Evolutionary conservation across 2,113 vertebrate genomes (phyloP).

Genomic region (Lycocorax pyrrhopterus): DNA sequence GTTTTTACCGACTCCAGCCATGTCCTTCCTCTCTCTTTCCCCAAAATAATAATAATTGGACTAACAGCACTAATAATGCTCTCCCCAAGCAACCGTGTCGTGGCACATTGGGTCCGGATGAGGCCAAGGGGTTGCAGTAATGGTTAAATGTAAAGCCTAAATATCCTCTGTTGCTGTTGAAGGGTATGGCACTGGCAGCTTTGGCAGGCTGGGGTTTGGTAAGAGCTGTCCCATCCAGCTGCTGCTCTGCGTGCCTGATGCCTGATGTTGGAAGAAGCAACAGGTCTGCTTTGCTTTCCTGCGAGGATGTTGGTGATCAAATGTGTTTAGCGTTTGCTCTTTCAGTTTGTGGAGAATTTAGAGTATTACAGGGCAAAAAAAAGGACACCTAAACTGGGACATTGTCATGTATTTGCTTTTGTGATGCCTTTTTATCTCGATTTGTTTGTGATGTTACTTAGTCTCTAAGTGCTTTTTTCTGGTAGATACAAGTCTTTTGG

Average conservation of each 20-base stretch:
- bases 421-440: background rate
- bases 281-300: background rate
- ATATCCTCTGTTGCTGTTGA: background rate
- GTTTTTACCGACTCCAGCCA: background rate
- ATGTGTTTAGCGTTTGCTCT: background rate
- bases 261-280: background rate
- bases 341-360: background rate
- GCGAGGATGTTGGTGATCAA: rapidly evolving
- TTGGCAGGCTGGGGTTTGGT: background rate
- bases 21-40: background rate
- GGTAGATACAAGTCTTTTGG: background rate
- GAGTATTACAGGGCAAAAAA: background rate
- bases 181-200: background rate
- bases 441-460: background rate
- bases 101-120: background rate
- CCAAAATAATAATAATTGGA: background rate
- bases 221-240: background rate
- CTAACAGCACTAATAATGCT: background rate
- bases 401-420: background rate
- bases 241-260: rapidly evolving
- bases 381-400: background rate
- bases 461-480: background rate
- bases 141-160: background rate
- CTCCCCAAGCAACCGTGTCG: rapidly evolving
- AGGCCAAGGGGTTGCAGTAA: background rate